phyloP scores from a whole-genome alignment of 2,797 vertebrate genomes.

The Dromococcyx pavoninus region DNA sequence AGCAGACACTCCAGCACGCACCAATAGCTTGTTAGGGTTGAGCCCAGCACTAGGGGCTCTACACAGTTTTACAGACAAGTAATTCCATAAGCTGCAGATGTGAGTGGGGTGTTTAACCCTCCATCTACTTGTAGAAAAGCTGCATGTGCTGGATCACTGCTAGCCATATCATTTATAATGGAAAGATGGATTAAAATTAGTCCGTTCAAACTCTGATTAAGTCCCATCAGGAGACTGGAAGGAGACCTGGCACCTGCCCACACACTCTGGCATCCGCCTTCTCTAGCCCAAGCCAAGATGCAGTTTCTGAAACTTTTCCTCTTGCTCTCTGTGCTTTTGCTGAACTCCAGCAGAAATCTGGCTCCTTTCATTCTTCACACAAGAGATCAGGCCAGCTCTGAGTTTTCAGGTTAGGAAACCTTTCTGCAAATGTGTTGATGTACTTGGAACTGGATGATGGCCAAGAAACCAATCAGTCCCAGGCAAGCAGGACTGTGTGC shows the following conservation, averaged over 20 bases:
- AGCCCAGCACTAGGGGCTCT: rapidly evolving
- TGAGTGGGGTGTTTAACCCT: not conserved
- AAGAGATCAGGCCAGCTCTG: not conserved
- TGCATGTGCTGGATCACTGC: not conserved
- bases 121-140: not conserved
- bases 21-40: not conserved
- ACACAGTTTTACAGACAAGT: not conserved
- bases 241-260: not conserved
- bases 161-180: not conserved
- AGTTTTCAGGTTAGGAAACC: not conserved
- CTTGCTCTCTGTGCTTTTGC: not conserved
- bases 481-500: not conserved
- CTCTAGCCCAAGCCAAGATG: not conserved
- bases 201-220: not conserved
- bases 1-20: not conserved
- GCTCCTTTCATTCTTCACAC: not conserved
- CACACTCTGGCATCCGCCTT: not conserved
- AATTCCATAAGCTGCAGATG: not conserved
- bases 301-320: not conserved
- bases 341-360: not conserved
- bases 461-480: not conserved
- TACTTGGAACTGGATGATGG: not conserved
- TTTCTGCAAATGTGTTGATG: not conserved
- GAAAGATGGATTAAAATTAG: not conserved
- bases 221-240: not conserved